phyloP scores from a whole-genome alignment of 1,140 invertebrate genomes.

The Nasonia giraulti region DNA sequence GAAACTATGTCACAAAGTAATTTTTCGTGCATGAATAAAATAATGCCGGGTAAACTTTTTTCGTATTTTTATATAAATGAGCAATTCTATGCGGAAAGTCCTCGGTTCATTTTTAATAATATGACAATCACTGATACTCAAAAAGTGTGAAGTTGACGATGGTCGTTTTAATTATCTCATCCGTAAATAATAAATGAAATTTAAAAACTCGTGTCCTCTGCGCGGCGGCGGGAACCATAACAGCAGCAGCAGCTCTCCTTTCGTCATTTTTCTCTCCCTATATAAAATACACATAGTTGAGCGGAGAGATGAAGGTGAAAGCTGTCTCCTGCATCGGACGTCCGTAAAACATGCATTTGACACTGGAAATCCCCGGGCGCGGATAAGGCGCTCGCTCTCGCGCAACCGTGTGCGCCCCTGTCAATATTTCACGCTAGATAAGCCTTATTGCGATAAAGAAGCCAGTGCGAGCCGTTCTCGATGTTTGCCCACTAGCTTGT shows the following conservation, averaged over 20 bases:
- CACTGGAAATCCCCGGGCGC: conserved; percentile 44
- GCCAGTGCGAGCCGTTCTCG: conserved; percentile 9
- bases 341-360: conserved; percentile 49
- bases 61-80: no score
- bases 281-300: conserved; percentile 18
- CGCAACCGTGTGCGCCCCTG: conserved; percentile 40
- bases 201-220: background rate
- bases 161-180: no score
- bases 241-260: background rate
- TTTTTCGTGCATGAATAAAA: background rate
- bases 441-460: conserved; percentile 53
- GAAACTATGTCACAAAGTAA: background rate
- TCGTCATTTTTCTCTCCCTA: background rate
- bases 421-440: conserved; percentile 54
- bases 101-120: no score
- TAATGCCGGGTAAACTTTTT: no score
- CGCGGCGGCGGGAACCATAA: no score
- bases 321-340: conserved; percentile 47
- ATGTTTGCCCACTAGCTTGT: conserved; percentile 29
- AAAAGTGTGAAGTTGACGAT: no score
- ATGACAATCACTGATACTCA: no score
- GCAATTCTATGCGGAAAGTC: no score
- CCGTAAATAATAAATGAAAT: background rate
- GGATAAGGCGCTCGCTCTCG: conserved; percentile 44
- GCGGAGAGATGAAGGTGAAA: conserved; percentile 42